These are phyloP conservation scores for Eupeodes luniger DNA, from an alignment of 2,888 invertebrate species.

Conservation along the genomic window DNA sequence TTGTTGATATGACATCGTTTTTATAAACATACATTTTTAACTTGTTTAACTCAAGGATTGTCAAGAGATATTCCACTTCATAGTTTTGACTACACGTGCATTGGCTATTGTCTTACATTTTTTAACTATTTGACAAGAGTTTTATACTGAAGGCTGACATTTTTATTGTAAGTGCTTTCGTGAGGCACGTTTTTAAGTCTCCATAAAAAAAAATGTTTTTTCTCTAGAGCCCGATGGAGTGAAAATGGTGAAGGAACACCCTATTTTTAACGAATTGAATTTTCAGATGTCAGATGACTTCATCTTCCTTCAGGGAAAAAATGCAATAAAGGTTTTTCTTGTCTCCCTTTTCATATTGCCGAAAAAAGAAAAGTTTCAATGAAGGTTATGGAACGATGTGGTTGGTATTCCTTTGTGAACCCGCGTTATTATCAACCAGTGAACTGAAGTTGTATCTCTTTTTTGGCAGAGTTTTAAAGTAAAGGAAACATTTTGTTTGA, in stretches of 20 bases:
- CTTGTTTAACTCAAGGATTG: neutral
- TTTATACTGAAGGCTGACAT: neutral
- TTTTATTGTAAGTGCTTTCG: slow-evolving; percentile 36
- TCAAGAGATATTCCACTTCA: neutral
- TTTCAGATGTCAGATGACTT: neutral
- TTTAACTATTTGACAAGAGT: neutral
- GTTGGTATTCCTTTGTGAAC: neutral
- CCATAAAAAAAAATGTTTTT: neutral
- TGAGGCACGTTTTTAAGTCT: slow-evolving; percentile 18
- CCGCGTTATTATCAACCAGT: neutral
- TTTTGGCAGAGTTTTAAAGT: neutral
- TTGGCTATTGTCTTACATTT: neutral
- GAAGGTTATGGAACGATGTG: slow-evolving; percentile 1
- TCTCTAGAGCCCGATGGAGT: neutral
- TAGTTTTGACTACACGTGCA: slow-evolving; percentile 17
- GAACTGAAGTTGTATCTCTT: neutral
- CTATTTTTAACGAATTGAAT: neutral
- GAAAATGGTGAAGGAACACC: neutral
- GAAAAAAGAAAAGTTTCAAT: neutral
- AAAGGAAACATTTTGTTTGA: neutral
- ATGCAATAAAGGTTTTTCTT: slow-evolving; percentile 13
- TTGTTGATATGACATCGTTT: neutral
- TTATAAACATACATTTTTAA: neutral
- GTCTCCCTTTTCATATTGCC: neutral
- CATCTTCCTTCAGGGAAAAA: neutral